Conservation (phyloP, 2,888 invertebrate genomes). For the Alcis repandata region DNA sequence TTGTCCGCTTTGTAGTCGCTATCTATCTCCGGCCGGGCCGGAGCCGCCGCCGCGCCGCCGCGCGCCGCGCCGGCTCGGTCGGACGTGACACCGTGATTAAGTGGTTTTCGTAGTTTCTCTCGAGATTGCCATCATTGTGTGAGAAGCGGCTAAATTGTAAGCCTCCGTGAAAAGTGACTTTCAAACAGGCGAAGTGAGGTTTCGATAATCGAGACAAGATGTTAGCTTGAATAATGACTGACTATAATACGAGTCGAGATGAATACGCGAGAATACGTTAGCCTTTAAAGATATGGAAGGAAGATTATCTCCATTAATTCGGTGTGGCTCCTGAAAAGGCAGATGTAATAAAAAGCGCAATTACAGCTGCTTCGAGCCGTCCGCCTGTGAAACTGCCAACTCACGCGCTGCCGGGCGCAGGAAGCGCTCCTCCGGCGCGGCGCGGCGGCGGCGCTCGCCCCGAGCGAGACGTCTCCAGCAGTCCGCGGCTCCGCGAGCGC, state of each 20-base stretch:
- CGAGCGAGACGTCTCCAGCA: background rate
- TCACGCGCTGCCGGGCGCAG: constrained; percentile 3
- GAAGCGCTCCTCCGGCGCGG: no score
- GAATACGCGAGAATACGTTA: constrained; percentile 1
- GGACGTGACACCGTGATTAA: constrained; percentile 46
- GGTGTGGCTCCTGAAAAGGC: background rate
- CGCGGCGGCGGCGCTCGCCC: background rate
- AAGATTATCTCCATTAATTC: background rate
- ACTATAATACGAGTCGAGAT: background rate
- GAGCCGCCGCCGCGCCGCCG: constrained; percentile 22
- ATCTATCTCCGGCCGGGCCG: constrained; percentile 1
- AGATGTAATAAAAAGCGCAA: constrained; percentile 5
- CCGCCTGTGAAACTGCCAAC: background rate
- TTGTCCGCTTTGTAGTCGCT: constrained; percentile 18
- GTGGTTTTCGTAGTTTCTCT: constrained; percentile 48
- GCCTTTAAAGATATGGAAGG: background rate
- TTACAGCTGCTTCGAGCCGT: background rate
- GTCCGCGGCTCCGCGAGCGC: background rate
- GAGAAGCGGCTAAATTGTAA: constrained; percentile 27
- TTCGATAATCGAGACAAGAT: background rate
- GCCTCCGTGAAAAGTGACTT: constrained; percentile 25
- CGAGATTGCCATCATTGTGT: constrained; percentile 41
- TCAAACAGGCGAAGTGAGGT: constrained; percentile 11
- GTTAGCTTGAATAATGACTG: constrained; percentile 6
- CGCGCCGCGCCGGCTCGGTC: constrained; percentile 18